Base-by-base conservation (phyloP, 2,888 invertebrate species). In the Tipula lateralis region DNA sequence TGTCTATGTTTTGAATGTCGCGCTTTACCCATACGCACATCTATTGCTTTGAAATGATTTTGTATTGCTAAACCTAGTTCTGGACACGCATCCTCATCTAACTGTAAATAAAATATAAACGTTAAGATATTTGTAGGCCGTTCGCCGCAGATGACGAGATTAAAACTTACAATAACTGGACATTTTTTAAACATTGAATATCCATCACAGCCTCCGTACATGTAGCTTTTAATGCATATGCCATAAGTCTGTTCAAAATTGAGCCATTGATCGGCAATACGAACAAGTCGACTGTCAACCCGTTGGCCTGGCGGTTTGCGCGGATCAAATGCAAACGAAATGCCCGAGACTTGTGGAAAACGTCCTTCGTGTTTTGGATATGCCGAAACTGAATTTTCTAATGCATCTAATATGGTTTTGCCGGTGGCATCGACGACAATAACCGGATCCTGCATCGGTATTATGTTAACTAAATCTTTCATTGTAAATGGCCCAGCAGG, bases 1-100 rank as follows among this genome's bases (percentile, higher is more conserved):
- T 97, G 97, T 84, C 96, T 91, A 89, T 97, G 96, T 87, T 95
- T 95, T 84, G 96, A 95, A 86, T 93, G 94, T 44, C 93, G 91
- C 29, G 89, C 88, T 89, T 93, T 93, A 83, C 96, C 96, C 84
- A 93, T 92, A 66, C 95, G 92, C 87, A 96, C 94, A 89, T 95
- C 93, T 87, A 97, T 96, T 1, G 97, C 95, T 85, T 95, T 93
- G 90, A 97, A 97, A 89, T 97, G 97, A 90, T 97, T 97, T 91
- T 96, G 96, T 29, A 97, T 92, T 0, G 96, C 95, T 87, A 96
- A 93, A 7, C 95, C 95, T 86, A 97, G 90, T 88, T 96, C 95
- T 0, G 96, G 96, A 87, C 96, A 96, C 90, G 95, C 94, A 88
- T 97, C 97, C 84, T 96, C 95, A 87, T 94, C 93, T 87, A 96